Percentiles rank a stretch among this genome's conserved stretches.
phyloP scores from a whole-genome alignment of 2,113 vertebrate species.

The Zapornia atra region DNA sequence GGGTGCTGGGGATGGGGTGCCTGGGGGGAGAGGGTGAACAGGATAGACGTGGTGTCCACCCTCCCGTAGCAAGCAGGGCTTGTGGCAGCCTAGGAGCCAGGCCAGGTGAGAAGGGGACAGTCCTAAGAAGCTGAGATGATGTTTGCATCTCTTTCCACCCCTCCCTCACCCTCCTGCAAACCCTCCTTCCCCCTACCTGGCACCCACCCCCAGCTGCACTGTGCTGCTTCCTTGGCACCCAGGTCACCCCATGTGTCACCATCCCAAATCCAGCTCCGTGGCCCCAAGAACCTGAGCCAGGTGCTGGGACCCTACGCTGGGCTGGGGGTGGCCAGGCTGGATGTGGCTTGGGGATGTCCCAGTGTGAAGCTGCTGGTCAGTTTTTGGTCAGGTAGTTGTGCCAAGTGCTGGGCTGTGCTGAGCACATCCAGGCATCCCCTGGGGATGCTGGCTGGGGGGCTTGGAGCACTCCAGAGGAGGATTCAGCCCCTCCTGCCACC shows the following conservation, averaged over 20 bases:
- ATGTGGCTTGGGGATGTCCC: background rate
- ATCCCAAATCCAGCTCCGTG: background rate
- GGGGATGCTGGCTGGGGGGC: rapidly evolving
- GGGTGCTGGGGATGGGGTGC: rapidly evolving
- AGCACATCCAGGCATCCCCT: background rate
- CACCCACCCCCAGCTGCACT: background rate
- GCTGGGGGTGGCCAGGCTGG: rapidly evolving
- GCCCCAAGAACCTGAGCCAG: no score
- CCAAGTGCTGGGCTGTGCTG: background rate
- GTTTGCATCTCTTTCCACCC: background rate
- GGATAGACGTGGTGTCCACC: background rate
- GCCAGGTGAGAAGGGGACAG: no score
- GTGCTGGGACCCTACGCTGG: background rate
- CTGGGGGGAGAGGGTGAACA: background rate
- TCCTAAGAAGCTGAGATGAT: background rate
- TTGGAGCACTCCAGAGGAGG: background rate
- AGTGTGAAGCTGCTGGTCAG: background rate
- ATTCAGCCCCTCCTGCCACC: background rate
- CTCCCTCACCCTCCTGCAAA: background rate
- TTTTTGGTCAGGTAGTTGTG: background rate
- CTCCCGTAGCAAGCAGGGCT: rapidly evolving
- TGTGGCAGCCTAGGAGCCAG: background rate
- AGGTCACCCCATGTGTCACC: background rate
- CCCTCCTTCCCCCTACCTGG: background rate
- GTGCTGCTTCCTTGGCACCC: background rate